phyloP scores from a whole-genome alignment of 1,140 invertebrate species.

The Chironomus tepperi region DNA sequence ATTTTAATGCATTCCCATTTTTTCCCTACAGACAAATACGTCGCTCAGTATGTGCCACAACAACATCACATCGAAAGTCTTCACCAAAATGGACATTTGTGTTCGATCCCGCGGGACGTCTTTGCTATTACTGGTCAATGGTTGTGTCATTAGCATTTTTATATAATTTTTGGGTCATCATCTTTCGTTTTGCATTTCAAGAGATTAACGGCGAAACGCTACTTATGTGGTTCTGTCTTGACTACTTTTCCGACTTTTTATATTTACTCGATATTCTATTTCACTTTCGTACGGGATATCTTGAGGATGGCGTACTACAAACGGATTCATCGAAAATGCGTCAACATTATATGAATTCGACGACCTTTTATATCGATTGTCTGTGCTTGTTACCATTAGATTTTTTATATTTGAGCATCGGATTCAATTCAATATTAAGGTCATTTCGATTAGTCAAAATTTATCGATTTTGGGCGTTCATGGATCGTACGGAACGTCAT shows the following conservation, averaged over 20 bases:
- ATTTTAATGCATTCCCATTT: background rate
- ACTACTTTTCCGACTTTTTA: conserved; percentile 93
- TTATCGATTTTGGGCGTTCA: conserved; percentile 96
- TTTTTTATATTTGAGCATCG: conserved; percentile 96
- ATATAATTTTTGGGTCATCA: conserved; percentile 99
- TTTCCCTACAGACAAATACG: conserved; percentile 1
- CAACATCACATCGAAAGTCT: conserved; percentile 19
- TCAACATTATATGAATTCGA: conserved; percentile 97
- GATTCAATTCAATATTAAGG: conserved; percentile 93
- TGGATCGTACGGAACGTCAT: conserved; percentile 95
- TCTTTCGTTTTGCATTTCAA: conserved; percentile 95
- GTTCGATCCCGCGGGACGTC: conserved; percentile 81
- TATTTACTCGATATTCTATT: conserved; percentile 95
- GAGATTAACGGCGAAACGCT: conserved; percentile 83
- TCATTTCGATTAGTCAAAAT: conserved; percentile 97
- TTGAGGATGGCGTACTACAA: conserved; percentile 93
- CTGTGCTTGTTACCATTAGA: conserved; percentile 94
- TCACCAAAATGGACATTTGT: conserved; percentile 79
- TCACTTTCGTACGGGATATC: conserved; percentile 93
- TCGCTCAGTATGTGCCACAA: background rate
- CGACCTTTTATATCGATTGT: conserved; percentile 97
- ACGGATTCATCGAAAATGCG: conserved; percentile 88
- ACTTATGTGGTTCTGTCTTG: conserved; percentile 90
- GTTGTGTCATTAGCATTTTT: conserved; percentile 95
- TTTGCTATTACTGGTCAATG: conserved; percentile 95